Conservation (phyloP, 1,140 invertebrate species). For the Dendroctonus ponderosae region DNA sequence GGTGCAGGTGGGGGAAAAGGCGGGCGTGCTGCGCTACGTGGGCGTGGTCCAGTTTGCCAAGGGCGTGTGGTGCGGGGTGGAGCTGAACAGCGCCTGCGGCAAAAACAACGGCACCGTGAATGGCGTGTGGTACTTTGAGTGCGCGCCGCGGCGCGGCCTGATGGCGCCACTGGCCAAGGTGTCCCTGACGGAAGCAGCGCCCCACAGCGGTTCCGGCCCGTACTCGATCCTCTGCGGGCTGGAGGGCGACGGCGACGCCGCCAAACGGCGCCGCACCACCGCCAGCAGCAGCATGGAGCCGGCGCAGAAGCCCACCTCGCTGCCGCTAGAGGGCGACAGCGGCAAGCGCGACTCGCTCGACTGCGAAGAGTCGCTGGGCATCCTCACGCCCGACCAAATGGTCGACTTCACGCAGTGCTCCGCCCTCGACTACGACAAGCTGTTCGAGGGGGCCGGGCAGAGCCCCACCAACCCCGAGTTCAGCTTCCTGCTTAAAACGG, state of each 20-base stretch:
- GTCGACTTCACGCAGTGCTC: constrained; percentile 57
- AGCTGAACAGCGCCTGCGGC: constrained; percentile 58
- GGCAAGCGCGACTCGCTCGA: constrained; percentile 48
- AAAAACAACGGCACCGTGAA: constrained; percentile 64
- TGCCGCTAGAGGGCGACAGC: constrained; percentile 30
- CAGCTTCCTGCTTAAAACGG: constrained; percentile 42
- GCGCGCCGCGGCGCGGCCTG: constrained; percentile 53
- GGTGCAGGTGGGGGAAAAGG: constrained; percentile 55
- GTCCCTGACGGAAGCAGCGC: constrained; percentile 9
- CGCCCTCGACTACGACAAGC: constrained; percentile 51
- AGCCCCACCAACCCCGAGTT: no score
- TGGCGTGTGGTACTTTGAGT: constrained; percentile 58
- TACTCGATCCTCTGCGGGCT: constrained; percentile 58
- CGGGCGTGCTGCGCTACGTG: constrained; percentile 58
- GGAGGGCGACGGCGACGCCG: constrained; percentile 36
- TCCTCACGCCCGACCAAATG: constrained; percentile 85
- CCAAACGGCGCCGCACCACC: neutral
- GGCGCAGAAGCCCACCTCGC: constrained; percentile 32
- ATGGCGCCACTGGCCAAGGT: constrained; percentile 56
- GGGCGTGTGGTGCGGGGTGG: constrained; percentile 65
- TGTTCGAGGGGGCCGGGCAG: no score
- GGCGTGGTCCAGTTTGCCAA: constrained; percentile 59
- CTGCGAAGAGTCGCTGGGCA: constrained; percentile 73
- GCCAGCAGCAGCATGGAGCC: no score
- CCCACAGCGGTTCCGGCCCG: constrained; percentile 54